Conservation (phyloP, 2,888 invertebrate genomes). For the Gasteruption jaculator region DNA sequence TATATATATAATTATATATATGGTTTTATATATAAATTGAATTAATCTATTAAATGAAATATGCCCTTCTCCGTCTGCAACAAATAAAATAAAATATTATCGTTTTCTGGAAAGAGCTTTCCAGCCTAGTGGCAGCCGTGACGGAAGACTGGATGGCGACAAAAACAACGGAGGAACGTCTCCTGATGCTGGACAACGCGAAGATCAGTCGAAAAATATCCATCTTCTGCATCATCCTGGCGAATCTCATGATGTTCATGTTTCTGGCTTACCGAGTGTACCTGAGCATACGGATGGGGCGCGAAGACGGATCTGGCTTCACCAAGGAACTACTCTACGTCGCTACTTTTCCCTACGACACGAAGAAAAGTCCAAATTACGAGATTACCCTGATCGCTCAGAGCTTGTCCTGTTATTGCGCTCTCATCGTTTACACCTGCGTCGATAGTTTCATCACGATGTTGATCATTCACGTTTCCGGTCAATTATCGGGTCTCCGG, state of each 20-base stretch:
- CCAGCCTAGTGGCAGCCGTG: too few relatives aligned
- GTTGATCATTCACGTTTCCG: slow-evolving; percentile 24
- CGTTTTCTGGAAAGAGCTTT: too few relatives aligned
- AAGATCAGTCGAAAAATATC: slow-evolving; percentile 24
- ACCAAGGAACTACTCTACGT: slow-evolving; percentile 19
- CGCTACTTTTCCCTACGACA: slow-evolving; percentile 21
- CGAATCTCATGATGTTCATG: slow-evolving; percentile 19
- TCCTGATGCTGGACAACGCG: slow-evolving; percentile 23
- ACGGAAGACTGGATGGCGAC: slow-evolving; percentile 18
- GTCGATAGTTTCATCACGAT: slow-evolving; percentile 26
- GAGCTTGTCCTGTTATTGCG: slow-evolving; percentile 13
- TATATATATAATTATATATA: too few relatives aligned
- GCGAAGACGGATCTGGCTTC: neutral
- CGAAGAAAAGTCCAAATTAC: slow-evolving; percentile 7
- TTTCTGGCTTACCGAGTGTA: slow-evolving; percentile 11
- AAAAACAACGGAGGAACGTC: slow-evolving; percentile 13
- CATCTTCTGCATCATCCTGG: slow-evolving; percentile 23
- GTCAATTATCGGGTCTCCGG: slow-evolving; percentile 22
- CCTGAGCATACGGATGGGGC: neutral
- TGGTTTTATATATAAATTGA: too few relatives aligned
- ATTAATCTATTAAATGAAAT: too few relatives aligned
- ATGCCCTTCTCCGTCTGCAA: too few relatives aligned
- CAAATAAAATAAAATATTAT: too few relatives aligned
- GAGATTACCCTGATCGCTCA: slow-evolving; percentile 18
- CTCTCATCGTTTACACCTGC: slow-evolving; percentile 20